Evolutionary conservation across 2,888 invertebrate species (phyloP).

Genomic region (Andrena haemorrhoa): DNA sequence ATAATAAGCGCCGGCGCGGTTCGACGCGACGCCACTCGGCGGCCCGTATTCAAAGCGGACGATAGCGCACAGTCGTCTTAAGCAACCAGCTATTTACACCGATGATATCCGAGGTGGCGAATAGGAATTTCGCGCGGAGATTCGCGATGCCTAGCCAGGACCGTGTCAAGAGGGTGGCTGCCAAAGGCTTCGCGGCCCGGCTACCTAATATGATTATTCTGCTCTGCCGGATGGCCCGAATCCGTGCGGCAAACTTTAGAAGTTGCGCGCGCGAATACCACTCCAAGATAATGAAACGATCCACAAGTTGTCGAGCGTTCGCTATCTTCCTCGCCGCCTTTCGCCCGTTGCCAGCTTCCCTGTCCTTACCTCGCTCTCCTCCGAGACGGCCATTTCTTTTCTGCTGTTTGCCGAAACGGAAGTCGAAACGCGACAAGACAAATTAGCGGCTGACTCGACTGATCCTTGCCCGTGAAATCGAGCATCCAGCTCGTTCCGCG

Average conservation of each 20-base stretch:
- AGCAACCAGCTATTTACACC: constrained; percentile 62
- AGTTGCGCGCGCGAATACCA: constrained; percentile 78
- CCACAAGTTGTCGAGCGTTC: constrained; percentile 81
- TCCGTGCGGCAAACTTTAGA: constrained; percentile 77
- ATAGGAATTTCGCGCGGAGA: constrained; percentile 65
- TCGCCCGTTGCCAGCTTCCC: constrained; percentile 18
- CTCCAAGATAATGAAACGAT: constrained; percentile 82
- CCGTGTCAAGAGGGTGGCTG: constrained; percentile 69
- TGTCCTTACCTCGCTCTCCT: neutral
- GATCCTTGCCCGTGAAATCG: too few species aligned
- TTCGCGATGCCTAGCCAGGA: constrained; percentile 55
- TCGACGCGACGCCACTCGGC: constrained; percentile 19
- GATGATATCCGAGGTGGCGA: constrained; percentile 65
- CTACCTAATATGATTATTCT: constrained; percentile 74
- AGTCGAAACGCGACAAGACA: too few species aligned
- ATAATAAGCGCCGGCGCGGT: constrained; percentile 22
- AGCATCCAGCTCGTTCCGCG: too few species aligned
- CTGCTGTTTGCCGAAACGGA: neutral
- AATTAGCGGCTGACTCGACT: too few species aligned
- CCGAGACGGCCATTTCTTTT: constrained; percentile 6
- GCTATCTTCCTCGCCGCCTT: constrained; percentile 27
- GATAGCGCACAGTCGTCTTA: constrained; percentile 17
- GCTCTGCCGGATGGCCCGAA: constrained; percentile 76
- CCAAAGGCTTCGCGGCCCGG: constrained; percentile 73
- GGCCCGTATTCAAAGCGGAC: constrained; percentile 44